Conservation (phyloP, 2,888 invertebrate species). For the Leptopterna dolabrata region DNA sequence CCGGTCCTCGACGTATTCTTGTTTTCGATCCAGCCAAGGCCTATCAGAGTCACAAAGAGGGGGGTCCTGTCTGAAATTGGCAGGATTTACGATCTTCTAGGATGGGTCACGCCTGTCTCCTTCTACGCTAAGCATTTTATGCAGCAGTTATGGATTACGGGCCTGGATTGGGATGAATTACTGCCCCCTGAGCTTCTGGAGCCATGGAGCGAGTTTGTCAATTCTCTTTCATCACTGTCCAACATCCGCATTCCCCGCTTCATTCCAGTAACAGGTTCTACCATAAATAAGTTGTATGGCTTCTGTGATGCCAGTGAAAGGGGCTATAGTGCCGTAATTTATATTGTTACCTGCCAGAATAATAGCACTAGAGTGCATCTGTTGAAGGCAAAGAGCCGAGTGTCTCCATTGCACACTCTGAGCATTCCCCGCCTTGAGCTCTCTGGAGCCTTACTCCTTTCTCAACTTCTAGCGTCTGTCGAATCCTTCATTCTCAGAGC, state of each 20-base stretch:
- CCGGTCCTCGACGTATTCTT: constrained; percentile 52
- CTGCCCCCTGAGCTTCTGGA: not conserved
- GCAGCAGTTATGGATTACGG: not conserved
- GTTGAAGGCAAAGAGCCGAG: not conserved
- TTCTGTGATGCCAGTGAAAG: not conserved
- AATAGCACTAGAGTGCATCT: not conserved
- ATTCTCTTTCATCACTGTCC: not conserved
- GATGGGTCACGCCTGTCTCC: not conserved
- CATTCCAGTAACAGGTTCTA: not conserved
- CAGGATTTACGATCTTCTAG: not conserved
- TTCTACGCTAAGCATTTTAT: not conserved
- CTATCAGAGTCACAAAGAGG: constrained; percentile 54
- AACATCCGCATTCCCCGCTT: not conserved
- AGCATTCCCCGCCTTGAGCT: not conserved
- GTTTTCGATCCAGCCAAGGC: constrained; percentile 26
- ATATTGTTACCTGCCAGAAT: not conserved
- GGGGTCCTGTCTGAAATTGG: constrained; percentile 53
- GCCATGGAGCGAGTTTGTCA: not conserved
- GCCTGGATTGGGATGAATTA: not conserved
- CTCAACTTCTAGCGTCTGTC: not conserved
- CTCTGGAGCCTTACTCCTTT: not conserved
- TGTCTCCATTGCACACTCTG: not conserved
- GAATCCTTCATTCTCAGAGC: not conserved
- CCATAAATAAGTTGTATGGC: not conserved
- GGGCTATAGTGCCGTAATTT: not conserved